Evolutionary conservation across 53 echinoderm and acorn worm genomes (phyloP).

Genomic region (Pentamera pediparva): DNA sequence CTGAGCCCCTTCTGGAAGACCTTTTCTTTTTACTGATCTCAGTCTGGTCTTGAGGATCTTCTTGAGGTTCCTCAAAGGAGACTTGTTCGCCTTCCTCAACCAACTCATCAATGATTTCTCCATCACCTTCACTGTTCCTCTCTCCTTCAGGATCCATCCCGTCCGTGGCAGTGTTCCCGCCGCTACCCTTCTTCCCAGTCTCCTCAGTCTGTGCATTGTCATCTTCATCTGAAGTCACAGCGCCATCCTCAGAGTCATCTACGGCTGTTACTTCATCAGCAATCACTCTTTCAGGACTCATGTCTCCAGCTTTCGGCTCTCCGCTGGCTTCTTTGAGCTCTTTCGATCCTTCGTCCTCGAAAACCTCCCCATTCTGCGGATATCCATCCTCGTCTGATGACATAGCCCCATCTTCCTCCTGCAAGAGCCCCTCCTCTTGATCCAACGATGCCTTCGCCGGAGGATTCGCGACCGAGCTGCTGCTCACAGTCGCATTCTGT

Average conservation of each 20-base stretch:
- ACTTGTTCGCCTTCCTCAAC: background rate
- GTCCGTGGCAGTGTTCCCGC: too few relatives aligned
- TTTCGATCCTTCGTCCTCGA: conserved; percentile 13
- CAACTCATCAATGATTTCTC: background rate
- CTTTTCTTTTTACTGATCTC: conserved; percentile 40
- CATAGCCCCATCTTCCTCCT: conserved; percentile 39
- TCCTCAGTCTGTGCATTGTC: background rate
- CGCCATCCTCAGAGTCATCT: background rate
- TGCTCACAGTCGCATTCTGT: conserved; percentile 34
- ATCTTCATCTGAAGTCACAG: background rate
- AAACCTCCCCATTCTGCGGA: background rate
- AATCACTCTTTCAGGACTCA: too few relatives aligned
- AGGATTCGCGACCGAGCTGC: conserved; percentile 16
- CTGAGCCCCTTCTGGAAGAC: background rate
- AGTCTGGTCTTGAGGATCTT: conserved; percentile 53
- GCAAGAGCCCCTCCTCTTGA: conserved; percentile 49
- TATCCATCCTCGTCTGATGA: background rate
- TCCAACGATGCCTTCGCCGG: conserved; percentile 13
- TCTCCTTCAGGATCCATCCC: background rate
- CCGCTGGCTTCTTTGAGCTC: background rate
- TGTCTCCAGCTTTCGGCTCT: background rate
- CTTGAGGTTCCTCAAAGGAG: background rate
- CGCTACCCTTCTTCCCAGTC: background rate
- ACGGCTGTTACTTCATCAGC: background rate
- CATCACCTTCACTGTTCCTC: background rate